Conservation (phyloP, 2,797 vertebrate genomes). For the Karalla daura region DNA sequence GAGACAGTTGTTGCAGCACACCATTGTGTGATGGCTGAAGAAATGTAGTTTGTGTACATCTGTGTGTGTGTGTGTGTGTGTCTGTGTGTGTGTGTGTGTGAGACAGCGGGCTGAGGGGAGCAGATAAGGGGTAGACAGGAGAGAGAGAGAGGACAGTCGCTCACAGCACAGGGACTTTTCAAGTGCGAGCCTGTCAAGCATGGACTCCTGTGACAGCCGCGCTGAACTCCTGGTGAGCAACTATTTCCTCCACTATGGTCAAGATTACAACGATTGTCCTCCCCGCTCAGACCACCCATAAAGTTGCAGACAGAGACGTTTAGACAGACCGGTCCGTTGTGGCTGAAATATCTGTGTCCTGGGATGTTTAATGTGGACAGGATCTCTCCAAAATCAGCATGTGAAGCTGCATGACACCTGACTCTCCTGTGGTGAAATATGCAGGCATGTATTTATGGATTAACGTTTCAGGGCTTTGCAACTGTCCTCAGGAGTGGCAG, state of each 20-base stretch:
- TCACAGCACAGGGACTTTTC: conserved; percentile 80
- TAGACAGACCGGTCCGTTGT: conserved; percentile 30
- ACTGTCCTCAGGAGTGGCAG: conserved; percentile 13
- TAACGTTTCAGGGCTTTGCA: conserved; percentile 31
- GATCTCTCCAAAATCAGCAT: conserved; percentile 39
- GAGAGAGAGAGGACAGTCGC: conserved; percentile 72
- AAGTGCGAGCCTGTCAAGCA: conserved; percentile 79
- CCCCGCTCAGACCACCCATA: conserved; percentile 55
- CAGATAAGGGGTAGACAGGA: conserved; percentile 73
- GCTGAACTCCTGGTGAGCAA: conserved; percentile 77
- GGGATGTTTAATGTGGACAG: conserved; percentile 15
- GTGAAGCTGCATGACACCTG: conserved; percentile 45
- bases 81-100: conserved; percentile 20
- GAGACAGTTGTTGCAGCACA: conserved; percentile 74
- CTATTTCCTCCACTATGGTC: conserved; percentile 71
- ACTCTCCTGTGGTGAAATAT: conserved; percentile 54
- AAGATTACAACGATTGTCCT: conserved; percentile 80
- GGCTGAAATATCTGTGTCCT: conserved; percentile 22
- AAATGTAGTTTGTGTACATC: conserved; percentile 41
- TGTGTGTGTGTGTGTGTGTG: conserved; percentile 25
- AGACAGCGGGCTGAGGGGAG: conserved; percentile 52
- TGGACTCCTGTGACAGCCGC: conserved; percentile 77
- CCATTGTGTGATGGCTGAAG: conserved; percentile 62
- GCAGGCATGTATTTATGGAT: conserved; percentile 42
- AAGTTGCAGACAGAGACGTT: conserved; percentile 50